Evolutionary conservation across 2,888 invertebrate species (phyloP).

Genomic region (Drosophila affinis): DNA sequence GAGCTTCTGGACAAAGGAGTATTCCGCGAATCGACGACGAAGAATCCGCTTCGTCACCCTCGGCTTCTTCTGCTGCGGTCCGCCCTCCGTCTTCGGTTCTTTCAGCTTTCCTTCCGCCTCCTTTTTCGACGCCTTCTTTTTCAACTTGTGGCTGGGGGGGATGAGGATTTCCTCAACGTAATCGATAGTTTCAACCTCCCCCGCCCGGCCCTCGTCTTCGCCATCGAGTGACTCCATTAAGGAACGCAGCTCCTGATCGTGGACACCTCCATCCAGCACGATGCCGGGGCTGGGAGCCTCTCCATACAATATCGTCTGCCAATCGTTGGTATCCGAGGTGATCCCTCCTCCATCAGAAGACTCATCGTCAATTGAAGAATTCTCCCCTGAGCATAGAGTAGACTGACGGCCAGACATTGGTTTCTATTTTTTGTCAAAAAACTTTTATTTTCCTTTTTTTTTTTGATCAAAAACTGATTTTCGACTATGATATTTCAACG

Average conservation of each 20-base stretch:
- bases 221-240: background rate
- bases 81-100: background rate
- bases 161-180: background rate
- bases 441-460: no score
- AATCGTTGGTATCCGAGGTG: background rate
- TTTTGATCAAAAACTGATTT: no score
- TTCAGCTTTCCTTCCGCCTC: background rate
- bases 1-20: conserved; percentile 48
- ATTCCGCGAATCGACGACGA: background rate
- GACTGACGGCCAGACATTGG: background rate
- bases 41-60: background rate
- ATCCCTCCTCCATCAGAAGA: background rate
- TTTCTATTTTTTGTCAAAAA: no score
- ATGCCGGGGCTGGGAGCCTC: background rate
- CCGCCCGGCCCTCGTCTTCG: background rate
- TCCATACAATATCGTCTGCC: background rate
- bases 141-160: background rate
- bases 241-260: background rate
- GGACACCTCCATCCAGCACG: background rate
- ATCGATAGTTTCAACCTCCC: background rate
- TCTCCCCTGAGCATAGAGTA: background rate
- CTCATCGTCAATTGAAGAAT: background rate
- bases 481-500: no score
- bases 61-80: background rate
- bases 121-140: background rate